Evolutionary conservation across 2,888 invertebrate genomes (phyloP), one percentile per base, ranked within the genome.

Genomic region (Automeris io): DNA sequence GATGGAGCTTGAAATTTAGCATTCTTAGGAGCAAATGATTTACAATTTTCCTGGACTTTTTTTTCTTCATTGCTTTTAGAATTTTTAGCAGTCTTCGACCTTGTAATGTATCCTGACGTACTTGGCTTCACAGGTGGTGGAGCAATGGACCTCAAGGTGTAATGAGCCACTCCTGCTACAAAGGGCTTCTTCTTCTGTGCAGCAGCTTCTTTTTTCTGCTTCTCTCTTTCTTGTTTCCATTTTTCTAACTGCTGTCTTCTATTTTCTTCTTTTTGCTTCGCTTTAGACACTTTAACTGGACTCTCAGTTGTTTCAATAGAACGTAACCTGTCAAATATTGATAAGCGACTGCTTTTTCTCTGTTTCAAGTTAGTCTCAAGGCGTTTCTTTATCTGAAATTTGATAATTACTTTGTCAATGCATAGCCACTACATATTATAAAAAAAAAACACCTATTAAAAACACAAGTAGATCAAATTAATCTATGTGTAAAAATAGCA

Each of bases 21-120:
- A 70, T 88, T 80, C 38, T 59, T 60, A 0, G 90, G 90, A 6
- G 89, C 90, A 70, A 90, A 88, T 0, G 87, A 87, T 22, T 61
- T 46, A 29, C 41, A 18, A n/a, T 37, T 29, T 12, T 35, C 12
- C 18, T 46, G 44, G 3, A 43, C 42, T 18, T 46, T 47, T 2
- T 16, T 25, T 18, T 51, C 47, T 16, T 51, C 52, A 2, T 42
- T 18, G 23, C 42, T 48, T n/a, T 34, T 26, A n/a, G 29, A 49
- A 5, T 21, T 45, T 32, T 46, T 70, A 1, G 62, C 45, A 0
- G 71, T 37, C 42, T 79, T 77, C 1, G 83, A 81, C 2, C 85
- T 52, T 1, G 82, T 83, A 0, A 83, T 73, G 18, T 78, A 54
- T 0, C 80, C 80, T 2, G 77, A 75, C 1, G 66, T 62, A 43